Base-by-base conservation (phyloP, 2,113 vertebrate genomes). In the Lepus americanus region DNA sequence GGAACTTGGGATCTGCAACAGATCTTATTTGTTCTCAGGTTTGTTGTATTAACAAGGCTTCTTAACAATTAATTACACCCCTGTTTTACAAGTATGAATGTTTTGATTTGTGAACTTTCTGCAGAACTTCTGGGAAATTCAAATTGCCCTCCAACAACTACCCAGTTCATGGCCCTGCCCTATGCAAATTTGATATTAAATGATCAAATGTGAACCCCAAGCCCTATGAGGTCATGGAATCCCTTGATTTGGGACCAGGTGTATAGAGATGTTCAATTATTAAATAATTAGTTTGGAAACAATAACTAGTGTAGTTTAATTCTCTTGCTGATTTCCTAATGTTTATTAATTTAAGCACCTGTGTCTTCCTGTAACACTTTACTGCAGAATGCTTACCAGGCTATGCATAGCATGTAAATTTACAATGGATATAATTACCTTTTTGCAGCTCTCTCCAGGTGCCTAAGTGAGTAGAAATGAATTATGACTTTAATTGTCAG, bases 341-440 rank as follows among this genome's bases (percentile, higher is more conserved):
- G 98, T 99, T 99, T 98, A 98, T 99, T 98, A 98, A 99, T 98
- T 98, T 98, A 98, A 96, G 98, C 98, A 98, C 98, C 98, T 98
- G 98, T 98, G 97, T 98, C 98, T 98, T 97, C 94, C 89, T 96
- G 97, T 93, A 98, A 89, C 90, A 96, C 97, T 98, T 98, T 98
- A 85, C 97, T 98, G 96, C 96, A 97, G 98, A 98, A 98, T 94
- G 92, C 96, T 98, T 98, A 89, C 93, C 76, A 96, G 83, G 91
- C 92, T 97, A 97, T 92, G 96, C 92, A 92, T 94, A 92, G 90
- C 96, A 97, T 98, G 96, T 97, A 97, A 98, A 98, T 98, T 97
- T 96, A 97, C 97, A 98, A 89, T 90, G 97, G 95, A 97, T 98
- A 96, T 98, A 97, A 98, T 98, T 98, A 98, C 96, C 92, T 97